phyloP scores from a whole-genome alignment of 2,797 vertebrate species.

The Macroramphosus scolopax region DNA sequence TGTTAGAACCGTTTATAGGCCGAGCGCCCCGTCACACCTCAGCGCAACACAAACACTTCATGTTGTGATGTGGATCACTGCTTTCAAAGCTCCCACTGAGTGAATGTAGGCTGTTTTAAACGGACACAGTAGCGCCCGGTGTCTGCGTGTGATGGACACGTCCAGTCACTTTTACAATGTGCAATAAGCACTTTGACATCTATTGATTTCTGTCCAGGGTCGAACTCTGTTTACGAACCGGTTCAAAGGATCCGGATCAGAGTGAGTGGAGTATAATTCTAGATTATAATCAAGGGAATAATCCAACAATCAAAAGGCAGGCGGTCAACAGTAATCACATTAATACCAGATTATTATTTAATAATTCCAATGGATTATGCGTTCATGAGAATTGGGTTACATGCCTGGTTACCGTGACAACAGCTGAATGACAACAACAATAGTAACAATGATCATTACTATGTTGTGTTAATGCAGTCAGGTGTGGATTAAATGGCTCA shows the following conservation, averaged over 20 bases:
- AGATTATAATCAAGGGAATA: slow-evolving; percentile 40
- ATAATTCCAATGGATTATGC: neutral
- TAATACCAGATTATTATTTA: too few species aligned
- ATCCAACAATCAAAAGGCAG: slow-evolving; percentile 13
- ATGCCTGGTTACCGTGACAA: too few species aligned
- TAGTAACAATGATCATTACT: too few species aligned
- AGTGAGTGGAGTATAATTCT: slow-evolving; percentile 24
- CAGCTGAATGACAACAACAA: too few species aligned
- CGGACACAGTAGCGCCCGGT: too few species aligned
- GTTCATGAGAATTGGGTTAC: neutral
- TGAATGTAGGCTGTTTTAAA: slow-evolving; percentile 38
- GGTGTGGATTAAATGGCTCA: too few species aligned
- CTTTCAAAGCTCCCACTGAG: slow-evolving; percentile 19
- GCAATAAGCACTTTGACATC: slow-evolving; percentile 1
- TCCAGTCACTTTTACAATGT: slow-evolving; percentile 26
- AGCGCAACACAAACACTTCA: slow-evolving; percentile 29
- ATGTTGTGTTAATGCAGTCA: too few species aligned
- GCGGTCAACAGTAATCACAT: slow-evolving; percentile 14
- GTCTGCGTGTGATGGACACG: slow-evolving; percentile 35
- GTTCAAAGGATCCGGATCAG: too few species aligned
- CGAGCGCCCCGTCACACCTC: slow-evolving; percentile 44
- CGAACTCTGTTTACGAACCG: slow-evolving; percentile 18
- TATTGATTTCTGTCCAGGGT: slow-evolving; percentile 31
- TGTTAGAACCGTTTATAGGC: slow-evolving; percentile 40
- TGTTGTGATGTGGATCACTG: slow-evolving; percentile 16